Percentiles rank a stretch among this genome's conserved stretches.
These are phyloP conservation scores for Pseudomyrmex sp. DNA, from an alignment of 1,140 invertebrate genomes.

Conservation along the genomic window DNA sequence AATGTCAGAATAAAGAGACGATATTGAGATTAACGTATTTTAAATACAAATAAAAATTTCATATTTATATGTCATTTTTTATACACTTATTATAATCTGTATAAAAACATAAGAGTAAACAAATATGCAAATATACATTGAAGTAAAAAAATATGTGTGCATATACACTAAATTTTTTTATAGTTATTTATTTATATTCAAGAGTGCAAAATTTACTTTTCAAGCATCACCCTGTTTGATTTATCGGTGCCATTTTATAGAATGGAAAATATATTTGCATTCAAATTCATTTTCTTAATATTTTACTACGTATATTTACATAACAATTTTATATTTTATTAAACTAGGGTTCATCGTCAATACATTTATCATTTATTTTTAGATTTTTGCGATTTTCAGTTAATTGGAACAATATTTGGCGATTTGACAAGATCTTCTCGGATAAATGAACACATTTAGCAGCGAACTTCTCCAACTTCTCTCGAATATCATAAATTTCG, in stretches of 20 bases:
- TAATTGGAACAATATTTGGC: slow-evolving; percentile 69
- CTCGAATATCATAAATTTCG: background rate
- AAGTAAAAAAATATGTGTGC: background rate
- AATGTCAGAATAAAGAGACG: too few relatives aligned
- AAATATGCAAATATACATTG: background rate
- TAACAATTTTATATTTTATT: slow-evolving; percentile 42
- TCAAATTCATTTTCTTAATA: too few relatives aligned
- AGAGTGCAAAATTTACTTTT: slow-evolving; percentile 21
- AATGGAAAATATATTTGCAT: background rate
- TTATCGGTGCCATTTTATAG: background rate
- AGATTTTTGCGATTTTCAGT: slow-evolving; percentile 37
- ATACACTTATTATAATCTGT: too few relatives aligned
- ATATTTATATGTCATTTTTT: too few relatives aligned
- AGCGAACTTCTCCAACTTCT: slow-evolving; percentile 28
- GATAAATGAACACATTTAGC: slow-evolving; percentile 61
- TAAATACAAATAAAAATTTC: too few relatives aligned
- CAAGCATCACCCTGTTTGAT: slow-evolving; percentile 29
- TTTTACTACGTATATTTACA: too few relatives aligned
- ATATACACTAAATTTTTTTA: background rate
- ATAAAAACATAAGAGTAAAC: too few relatives aligned
- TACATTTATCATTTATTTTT: slow-evolving; percentile 43
- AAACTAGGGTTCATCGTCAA: slow-evolving; percentile 46
- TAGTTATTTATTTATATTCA: slow-evolving; percentile 13
- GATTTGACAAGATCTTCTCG: slow-evolving; percentile 60
- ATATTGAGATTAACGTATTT: too few relatives aligned